Percentiles rank a stretch among this genome's conserved stretches.
Conservation (phyloP, 2,113 vertebrate genomes). For the Podiceps cristatus region DNA sequence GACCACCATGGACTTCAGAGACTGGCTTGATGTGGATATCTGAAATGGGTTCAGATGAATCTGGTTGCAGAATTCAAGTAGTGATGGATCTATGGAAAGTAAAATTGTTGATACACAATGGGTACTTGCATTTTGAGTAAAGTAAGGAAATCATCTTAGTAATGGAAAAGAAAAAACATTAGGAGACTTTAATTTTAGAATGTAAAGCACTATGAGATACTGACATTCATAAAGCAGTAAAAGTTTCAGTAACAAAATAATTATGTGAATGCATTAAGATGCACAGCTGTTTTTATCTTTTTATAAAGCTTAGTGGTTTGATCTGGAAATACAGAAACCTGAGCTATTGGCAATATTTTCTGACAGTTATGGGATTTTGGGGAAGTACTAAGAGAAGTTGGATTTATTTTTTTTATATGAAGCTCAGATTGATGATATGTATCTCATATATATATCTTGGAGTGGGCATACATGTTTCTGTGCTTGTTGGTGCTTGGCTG, state of each 20-base stretch:
- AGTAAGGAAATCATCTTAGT: not conserved
- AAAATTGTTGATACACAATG: not conserved
- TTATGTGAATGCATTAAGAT: not conserved
- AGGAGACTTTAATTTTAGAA: not conserved
- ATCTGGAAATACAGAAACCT: not conserved
- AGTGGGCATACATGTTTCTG: not conserved
- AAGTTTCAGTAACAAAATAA: not conserved
- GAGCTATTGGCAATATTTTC: not conserved
- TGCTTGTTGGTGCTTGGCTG: not conserved
- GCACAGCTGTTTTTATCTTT: not conserved
- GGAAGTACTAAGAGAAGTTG: not conserved
- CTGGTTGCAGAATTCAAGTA: not conserved
- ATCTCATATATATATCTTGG: rapidly evolving
- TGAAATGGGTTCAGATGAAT: not conserved
- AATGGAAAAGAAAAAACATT: not conserved
- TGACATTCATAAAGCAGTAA: not conserved
- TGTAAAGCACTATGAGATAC: not conserved
- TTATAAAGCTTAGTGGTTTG: not conserved
- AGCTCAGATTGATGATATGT: not conserved
- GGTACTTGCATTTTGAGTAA: not conserved
- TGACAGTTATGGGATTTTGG: not conserved
- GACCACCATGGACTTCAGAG: not conserved
- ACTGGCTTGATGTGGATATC: not conserved
- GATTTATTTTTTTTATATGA: not conserved
- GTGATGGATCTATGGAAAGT: not conserved